A percentile compares a stretch with the other conserved stretches of the same genome.
Conservation (phyloP, 2,888 invertebrate genomes). For the Trachelus stipa region DNA sequence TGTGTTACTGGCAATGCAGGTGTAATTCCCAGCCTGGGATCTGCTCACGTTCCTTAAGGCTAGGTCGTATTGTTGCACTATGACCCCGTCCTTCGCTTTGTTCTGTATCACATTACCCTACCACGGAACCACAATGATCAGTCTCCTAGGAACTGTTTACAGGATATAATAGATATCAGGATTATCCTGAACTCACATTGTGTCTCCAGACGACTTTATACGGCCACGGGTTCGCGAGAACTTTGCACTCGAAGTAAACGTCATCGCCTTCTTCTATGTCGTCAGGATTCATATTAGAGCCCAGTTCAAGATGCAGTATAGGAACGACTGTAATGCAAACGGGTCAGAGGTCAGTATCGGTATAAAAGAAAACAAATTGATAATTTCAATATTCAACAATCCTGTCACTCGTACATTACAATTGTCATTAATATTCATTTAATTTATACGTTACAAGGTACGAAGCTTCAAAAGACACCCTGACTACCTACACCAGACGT, state of each 20-base stretch:
- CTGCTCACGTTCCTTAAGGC: constrained; percentile 85
- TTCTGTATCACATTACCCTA: constrained; percentile 88
- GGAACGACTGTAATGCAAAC: constrained; percentile 73
- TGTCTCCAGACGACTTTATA: constrained; percentile 86
- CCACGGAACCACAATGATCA: constrained; percentile 32
- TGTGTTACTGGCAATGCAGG: constrained; percentile 90
- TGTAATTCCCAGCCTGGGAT: constrained; percentile 87
- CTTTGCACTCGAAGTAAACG: constrained; percentile 84
- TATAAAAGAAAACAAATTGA: background rate
- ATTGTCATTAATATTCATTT: background rate
- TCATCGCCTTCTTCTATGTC: constrained; percentile 86
- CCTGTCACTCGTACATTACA: background rate
- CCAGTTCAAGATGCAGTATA: constrained; percentile 76
- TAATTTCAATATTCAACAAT: background rate
- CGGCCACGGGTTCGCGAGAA: constrained; percentile 81
- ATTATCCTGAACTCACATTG: constrained; percentile 73
- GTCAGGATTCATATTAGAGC: constrained; percentile 80
- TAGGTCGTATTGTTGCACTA: constrained; percentile 84
- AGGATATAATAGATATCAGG: background rate
- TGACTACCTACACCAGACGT: constrained; percentile 79
- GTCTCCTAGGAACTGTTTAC: background rate
- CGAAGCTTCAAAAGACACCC: background rate
- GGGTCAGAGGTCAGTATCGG: background rate
- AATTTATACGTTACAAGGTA: background rate
- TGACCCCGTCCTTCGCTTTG: constrained; percentile 87